Evolutionary conservation across 2,113 vertebrate genomes (phyloP), one percentile per base, ranked within the genome.

Genomic region (Sarotherodon lohbergeri): DNA sequence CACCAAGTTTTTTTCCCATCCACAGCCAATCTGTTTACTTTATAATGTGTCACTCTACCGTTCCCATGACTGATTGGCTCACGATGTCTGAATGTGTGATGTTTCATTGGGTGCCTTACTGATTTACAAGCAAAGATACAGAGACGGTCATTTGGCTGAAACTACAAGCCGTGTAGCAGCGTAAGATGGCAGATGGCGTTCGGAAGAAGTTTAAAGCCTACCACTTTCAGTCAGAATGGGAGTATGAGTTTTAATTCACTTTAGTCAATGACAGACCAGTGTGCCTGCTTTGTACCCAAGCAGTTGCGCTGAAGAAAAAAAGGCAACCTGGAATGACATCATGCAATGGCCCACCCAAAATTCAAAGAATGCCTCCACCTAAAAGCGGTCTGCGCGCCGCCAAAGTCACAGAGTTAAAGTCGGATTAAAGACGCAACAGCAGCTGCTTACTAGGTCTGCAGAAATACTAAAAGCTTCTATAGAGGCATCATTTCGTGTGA

Each of bases 311-410:
- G 17, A 36, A 63, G 9, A 63, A 36, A 7, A 36, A 63, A 61
- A 61, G 32, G 59, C 32, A 63, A 63, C 59, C 59, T 63, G 32
- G 17, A 63, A 36, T 63, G 17, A 63, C 59, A 63, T n/a, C 59
- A n/a, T 36, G 32, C 59, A n/a, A 36, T 36, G 32, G 9, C 59
- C 59, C 59, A 63, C 17, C 59, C 32, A 36, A 61, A 61, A 61
- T 61, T 61, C 9, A 34, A 36, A n/a, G 59, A 17, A 63, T 63
- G 19, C 17, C 59, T 63, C 59, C 2, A 2, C 59, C 32, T 63
- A 36, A 36, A 63, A 63, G 32, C 9, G 4, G 0, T 36, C 32
- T 63, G 59, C 2, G 1, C 59, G n/a, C 17, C 2, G 5, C 32
- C 59, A 63, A 63, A 63, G 32, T 63, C 59, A 36, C 17, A 0